These are phyloP conservation scores for Lepilemur septentrionalis DNA, from an alignment of 2,797 vertebrate genomes.

Conservation along the genomic window DNA sequence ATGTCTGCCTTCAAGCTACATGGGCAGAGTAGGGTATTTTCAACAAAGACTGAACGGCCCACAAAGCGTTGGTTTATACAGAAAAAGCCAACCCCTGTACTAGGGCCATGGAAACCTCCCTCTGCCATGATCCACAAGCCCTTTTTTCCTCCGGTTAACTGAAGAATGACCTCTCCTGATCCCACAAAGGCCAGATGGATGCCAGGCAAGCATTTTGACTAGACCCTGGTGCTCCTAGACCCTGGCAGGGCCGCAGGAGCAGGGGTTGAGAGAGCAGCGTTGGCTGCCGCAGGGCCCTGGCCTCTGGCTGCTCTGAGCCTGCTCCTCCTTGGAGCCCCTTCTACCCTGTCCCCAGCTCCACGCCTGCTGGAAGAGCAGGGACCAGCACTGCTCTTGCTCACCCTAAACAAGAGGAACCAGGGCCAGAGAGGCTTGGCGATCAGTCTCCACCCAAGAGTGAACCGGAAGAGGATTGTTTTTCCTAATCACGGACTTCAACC, in stretches of 20 bases:
- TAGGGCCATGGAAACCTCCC: background rate
- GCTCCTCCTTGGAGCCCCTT: too few relatives aligned
- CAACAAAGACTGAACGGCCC: background rate
- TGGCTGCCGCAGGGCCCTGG: too few relatives aligned
- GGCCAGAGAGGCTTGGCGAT: fast-evolving
- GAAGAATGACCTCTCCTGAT: background rate
- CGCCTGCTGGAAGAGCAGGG: fast-evolving
- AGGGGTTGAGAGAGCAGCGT: background rate
- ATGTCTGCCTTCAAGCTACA: background rate
- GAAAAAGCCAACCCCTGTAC: background rate
- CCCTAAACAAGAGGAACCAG: background rate
- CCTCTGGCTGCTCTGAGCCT: background rate
- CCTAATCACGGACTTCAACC: background rate
- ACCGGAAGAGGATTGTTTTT: background rate
- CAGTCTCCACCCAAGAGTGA: background rate
- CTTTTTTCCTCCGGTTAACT: background rate
- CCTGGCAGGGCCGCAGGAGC: background rate
- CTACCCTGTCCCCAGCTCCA: too few relatives aligned
- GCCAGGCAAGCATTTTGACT: background rate
- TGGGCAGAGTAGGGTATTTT: background rate
- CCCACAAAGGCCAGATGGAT: background rate
- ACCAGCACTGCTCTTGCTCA: fast-evolving
- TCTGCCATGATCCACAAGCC: background rate
- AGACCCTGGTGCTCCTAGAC: background rate
- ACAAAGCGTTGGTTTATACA: background rate